Evolutionary conservation across 2,797 vertebrate genomes (phyloP).

Genomic region (Sebastes reedi): DNA sequence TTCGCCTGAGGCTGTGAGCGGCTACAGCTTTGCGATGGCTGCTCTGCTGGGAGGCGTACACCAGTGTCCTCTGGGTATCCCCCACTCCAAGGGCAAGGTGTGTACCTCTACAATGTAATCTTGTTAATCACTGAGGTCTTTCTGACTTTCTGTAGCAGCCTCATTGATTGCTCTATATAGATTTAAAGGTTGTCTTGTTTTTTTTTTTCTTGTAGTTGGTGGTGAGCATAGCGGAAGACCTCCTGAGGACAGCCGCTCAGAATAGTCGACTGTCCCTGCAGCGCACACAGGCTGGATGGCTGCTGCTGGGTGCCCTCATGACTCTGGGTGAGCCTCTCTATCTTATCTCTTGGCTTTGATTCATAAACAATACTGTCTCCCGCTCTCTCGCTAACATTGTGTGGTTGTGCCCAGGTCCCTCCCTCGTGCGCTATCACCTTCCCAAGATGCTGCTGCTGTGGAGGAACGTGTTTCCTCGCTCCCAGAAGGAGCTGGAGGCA

Average conservation of each 20-base stretch:
- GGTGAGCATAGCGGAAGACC: slow-evolving; percentile 97
- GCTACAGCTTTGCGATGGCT: slow-evolving; percentile 98
- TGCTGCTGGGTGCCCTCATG: slow-evolving; percentile 97
- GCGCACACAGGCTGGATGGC: slow-evolving; percentile 97
- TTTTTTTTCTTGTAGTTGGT: slow-evolving; percentile 87
- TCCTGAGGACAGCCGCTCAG: slow-evolving; percentile 94
- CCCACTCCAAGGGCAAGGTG: slow-evolving; percentile 98
- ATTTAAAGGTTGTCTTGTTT: not conserved
- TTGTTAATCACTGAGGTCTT: not conserved
- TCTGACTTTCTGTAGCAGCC: not conserved
- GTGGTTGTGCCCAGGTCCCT: slow-evolving; percentile 85
- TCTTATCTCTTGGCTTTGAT: not conserved
- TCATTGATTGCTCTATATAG: not conserved
- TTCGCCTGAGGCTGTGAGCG: slow-evolving; percentile 97
- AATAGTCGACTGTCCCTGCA: slow-evolving; percentile 97
- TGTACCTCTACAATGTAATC: slow-evolving; percentile 21
- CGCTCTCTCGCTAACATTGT: not conserved
- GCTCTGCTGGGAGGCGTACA: slow-evolving; percentile 95
- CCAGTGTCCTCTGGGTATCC: slow-evolving; percentile 96
- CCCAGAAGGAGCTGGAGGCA: slow-evolving; percentile 96
- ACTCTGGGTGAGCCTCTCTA: slow-evolving; percentile 87
- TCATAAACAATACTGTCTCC: not conserved
- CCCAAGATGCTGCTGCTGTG: slow-evolving; percentile 98
- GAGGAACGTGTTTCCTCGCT: slow-evolving; percentile 98
- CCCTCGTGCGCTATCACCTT: slow-evolving; percentile 96